Percentiles rank a stretch among this genome's conserved stretches.
phyloP scores from a whole-genome alignment of 2,888 invertebrate genomes.

The Aricia artaxerxes region DNA sequence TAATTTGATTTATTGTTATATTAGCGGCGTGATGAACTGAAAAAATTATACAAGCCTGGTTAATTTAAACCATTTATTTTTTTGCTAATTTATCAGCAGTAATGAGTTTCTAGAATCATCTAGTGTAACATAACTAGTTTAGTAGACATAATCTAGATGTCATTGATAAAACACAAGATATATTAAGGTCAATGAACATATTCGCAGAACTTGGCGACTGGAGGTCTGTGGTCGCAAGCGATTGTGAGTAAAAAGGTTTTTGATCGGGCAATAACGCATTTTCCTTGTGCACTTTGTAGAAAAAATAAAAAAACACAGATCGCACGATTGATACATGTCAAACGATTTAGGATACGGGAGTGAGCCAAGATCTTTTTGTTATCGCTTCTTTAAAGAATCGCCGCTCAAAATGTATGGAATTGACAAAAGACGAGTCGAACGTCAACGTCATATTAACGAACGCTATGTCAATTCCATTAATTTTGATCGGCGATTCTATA shows the following conservation, averaged over 20 bases:
- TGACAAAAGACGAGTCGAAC: too few species aligned
- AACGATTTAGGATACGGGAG: too few species aligned
- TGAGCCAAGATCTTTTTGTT: too few species aligned
- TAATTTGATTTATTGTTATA: not conserved
- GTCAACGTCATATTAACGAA: too few species aligned
- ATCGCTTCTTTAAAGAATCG: too few species aligned
- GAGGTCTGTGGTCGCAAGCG: not conserved
- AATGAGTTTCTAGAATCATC: not conserved
- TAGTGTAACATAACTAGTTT: not conserved
- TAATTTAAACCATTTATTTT: not conserved
- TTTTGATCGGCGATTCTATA: too few species aligned
- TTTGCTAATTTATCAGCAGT: not conserved
- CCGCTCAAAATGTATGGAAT: too few species aligned
- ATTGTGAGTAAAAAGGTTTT: not conserved
- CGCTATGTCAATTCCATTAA: too few species aligned
- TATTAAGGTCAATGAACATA: slow-evolving; percentile 13
- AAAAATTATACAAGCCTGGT: not conserved
- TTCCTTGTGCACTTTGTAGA: not conserved
- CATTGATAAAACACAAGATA: slow-evolving; percentile 10
- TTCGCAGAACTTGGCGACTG: slow-evolving; percentile 10
- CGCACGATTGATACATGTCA: too few species aligned
- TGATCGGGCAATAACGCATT: not conserved
- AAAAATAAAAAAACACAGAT: not conserved
- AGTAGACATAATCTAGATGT: not conserved
- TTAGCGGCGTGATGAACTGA: not conserved